Conservation (phyloP, 2,797 vertebrate species). For the Spatula clypeata region DNA sequence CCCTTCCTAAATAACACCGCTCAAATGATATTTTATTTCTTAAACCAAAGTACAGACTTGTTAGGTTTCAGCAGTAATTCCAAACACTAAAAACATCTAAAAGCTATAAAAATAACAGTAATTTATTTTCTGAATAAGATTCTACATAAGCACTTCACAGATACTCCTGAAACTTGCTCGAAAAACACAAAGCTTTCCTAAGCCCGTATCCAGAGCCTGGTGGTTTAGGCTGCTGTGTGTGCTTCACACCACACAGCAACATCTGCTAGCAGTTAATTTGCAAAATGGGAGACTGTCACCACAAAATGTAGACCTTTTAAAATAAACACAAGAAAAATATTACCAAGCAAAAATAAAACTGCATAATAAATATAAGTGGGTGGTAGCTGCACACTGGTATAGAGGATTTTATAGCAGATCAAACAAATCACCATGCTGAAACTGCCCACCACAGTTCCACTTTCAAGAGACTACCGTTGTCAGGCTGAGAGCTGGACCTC, state of each 20-base stretch:
- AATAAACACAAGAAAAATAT: slow-evolving; percentile 84
- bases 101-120: slow-evolving; percentile 57
- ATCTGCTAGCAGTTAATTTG: slow-evolving; percentile 87
- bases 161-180: slow-evolving; percentile 59
- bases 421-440: slow-evolving; percentile 27
- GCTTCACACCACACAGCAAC: slow-evolving; percentile 72
- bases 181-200: slow-evolving; percentile 44
- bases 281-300: slow-evolving; percentile 84
- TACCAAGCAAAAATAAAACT: slow-evolving; percentile 77
- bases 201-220: slow-evolving; percentile 70
- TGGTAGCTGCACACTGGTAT: slow-evolving; percentile 51
- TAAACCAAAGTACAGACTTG: background rate
- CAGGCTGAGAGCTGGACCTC: background rate
- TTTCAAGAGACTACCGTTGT: background rate
- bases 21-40: slow-evolving; percentile 28
- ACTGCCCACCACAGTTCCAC: background rate
- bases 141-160: slow-evolving; percentile 54
- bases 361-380: slow-evolving; percentile 78
- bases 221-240: slow-evolving; percentile 69
- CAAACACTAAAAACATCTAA: slow-evolving; percentile 48
- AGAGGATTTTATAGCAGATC: slow-evolving; percentile 44
- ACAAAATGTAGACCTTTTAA: slow-evolving; percentile 82
- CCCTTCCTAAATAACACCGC: slow-evolving; percentile 12
- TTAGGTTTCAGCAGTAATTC: slow-evolving; percentile 67
- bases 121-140: slow-evolving; percentile 73